A percentile compares a stretch with the other conserved stretches of the same genome.
Conservation (phyloP, 2,888 invertebrate genomes). For the Gymnoscelis rufifasciata region DNA sequence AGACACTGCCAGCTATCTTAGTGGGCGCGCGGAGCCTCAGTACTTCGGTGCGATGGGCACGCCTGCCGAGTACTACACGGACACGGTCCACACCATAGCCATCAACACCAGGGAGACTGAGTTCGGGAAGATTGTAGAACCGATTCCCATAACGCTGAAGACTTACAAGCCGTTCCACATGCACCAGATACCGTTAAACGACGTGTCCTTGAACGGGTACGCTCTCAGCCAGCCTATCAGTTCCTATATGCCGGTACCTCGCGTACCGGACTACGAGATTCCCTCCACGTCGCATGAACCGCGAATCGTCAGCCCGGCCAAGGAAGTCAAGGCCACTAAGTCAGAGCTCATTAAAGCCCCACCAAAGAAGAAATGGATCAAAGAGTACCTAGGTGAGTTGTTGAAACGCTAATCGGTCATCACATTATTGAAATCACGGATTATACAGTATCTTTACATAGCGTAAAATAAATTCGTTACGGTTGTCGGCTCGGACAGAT, state of each 20-base stretch:
- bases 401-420: slow-evolving; percentile 3
- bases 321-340: slow-evolving; percentile 41
- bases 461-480: too few relatives aligned
- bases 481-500: too few relatives aligned
- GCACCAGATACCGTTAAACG: slow-evolving; percentile 44
- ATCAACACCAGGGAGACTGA: slow-evolving; percentile 68
- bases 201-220: slow-evolving; percentile 33
- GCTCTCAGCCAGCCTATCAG: slow-evolving; percentile 50
- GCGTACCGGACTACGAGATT: slow-evolving; percentile 39
- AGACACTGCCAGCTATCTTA: slow-evolving; percentile 59
- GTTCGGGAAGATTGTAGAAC: slow-evolving; percentile 63
- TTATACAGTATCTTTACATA: too few relatives aligned
- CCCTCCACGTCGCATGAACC: slow-evolving; percentile 40
- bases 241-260: slow-evolving; percentile 42
- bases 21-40: slow-evolving; percentile 48
- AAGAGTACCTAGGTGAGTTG: slow-evolving; percentile 82
- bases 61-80: slow-evolving; percentile 55
- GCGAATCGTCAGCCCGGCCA: slow-evolving; percentile 39
- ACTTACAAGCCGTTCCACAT: slow-evolving; percentile 54
- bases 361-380: slow-evolving; percentile 87
- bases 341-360: slow-evolving; percentile 67
- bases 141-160: slow-evolving; percentile 63
- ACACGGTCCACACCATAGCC: slow-evolving; percentile 63
- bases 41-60: slow-evolving; percentile 61
- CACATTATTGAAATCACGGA: too few relatives aligned